Base-by-base conservation (phyloP, 2,797 vertebrate genomes). In the Rhodeus uyekii region DNA sequence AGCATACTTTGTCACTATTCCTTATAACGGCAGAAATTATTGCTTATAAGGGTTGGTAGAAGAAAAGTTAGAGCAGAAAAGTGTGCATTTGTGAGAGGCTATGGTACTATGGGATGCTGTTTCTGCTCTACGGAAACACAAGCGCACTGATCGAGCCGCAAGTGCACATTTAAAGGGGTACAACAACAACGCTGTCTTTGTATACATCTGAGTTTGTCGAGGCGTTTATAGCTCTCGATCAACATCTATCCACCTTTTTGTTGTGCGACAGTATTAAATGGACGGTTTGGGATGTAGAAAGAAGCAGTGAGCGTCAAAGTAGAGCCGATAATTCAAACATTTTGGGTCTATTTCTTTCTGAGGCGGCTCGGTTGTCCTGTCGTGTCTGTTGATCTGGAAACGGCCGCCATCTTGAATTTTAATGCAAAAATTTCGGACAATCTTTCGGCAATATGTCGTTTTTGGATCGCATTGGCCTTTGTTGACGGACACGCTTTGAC, bases 341-440 rank as follows among this genome's bases (percentile, higher is more conserved):
- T 27, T 81, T 69, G 81, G 85, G 58, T 87, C 80, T 87, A 76
- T 80, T 86, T 88, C 78, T 89, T 81, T 73, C 80, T 24, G 80
- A 84, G 85, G 84, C 79, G 81, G 85, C 82, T 83, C 44, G 81
- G 81, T 69, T 79, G 83, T 78, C 83, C 85, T 72, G 44, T 84
- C 88, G 78, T 68, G 84, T 80, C 81, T 80, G 83, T 85, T 80
- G 73, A 85, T 77, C 83, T 81, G 80, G 82, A 85, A 80, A 77
- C 82, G 69, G 85, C 39, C 87, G 89, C 89, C 89, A 90, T 90
- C 85, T 90, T 90, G 89, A 86, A 90, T 88, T 89, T 86, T 89
- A 86, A 89, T 90, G 86, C 86, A 86, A 83, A 48, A 87, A 85
- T 83, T 85, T 88, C 77, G 83, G 67, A 71, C 79, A 76, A 64